Evolutionary conservation across 1,140 invertebrate genomes (phyloP), one percentile per base, ranked within the genome.

Genomic region (Papilio machaon): DNA sequence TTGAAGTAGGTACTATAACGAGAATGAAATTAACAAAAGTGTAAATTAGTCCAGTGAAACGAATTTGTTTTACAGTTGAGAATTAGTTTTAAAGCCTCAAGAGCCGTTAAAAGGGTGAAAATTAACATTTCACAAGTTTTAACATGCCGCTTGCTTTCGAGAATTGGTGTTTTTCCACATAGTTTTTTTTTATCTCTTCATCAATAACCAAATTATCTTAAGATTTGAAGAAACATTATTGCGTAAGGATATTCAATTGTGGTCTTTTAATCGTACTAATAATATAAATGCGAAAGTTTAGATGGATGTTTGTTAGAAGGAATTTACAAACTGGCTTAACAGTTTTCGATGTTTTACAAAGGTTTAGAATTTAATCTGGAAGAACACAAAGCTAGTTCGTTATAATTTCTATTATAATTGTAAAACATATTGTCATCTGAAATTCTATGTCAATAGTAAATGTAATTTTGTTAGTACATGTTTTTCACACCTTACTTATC

Each of bases 1-100:
- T 79, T 13, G 67, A 19, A 54, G 13, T n/a, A n/a, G n/a, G n/a
- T 43, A 78, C 52, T 67, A 58, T 64, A 79, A 64, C 58, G n/a
- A 60, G 17, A 58, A 64, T 60, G 46, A 79, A 79, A 79, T 79
- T 46, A 79, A 79, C 54, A 35, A 67, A 79, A 79, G 77, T 67
- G 60, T 79, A 79, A 79, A 79, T 79, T 79, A 19, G 77, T 38
- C 67, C 60, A 79, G 58, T 67, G 77, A 67, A 79, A 79, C 46
- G 77, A 79, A 67, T 67, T 67, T 67, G 54, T 46, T 19, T 79
- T 79, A 78, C 76, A 58, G 76, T 79, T n/a, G 77, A 10, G 23
- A 79, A 67, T 79, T 79, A 79, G 58, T 79, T 79, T 79, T 64
- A 67, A 64, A 67, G 43, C 60, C 60, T 46, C 77, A 49, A 79